These are phyloP conservation scores for Bovichtus diacanthus DNA, from an alignment of 2,797 vertebrate genomes.

Conservation along the genomic window DNA sequence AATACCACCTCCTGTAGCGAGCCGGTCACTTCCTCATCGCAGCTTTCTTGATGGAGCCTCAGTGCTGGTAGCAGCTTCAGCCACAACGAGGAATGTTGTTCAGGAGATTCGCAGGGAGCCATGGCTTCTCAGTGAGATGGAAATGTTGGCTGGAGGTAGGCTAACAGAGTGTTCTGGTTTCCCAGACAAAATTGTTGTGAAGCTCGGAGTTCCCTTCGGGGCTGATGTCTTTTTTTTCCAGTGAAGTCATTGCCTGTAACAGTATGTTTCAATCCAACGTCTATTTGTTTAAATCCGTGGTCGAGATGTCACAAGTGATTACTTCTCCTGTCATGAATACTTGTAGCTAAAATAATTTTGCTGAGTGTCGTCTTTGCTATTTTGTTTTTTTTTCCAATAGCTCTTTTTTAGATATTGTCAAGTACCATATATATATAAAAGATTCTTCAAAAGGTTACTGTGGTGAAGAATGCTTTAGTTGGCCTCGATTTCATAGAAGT, in stretches of 20 bases:
- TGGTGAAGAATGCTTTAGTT: not conserved
- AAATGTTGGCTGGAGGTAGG: slow-evolving; percentile 90
- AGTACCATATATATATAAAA: not conserved
- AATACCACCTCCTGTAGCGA: slow-evolving; percentile 69
- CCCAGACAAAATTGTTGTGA: slow-evolving; percentile 32
- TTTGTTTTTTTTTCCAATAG: not conserved
- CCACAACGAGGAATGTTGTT: slow-evolving; percentile 85
- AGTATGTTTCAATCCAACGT: slow-evolving; percentile 12
- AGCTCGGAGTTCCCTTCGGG: slow-evolving; percentile 22
- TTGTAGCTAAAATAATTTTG: slow-evolving; percentile 25
- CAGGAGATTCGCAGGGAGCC: slow-evolving; percentile 86
- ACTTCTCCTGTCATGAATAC: slow-evolving; percentile 31
- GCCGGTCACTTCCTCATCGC: slow-evolving; percentile 75
- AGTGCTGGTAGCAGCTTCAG: slow-evolving; percentile 42
- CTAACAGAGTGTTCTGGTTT: slow-evolving; percentile 30
- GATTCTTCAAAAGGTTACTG: not conserved
- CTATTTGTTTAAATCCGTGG: slow-evolving; percentile 46
- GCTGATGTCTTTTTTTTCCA: slow-evolving; percentile 49
- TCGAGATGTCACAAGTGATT: slow-evolving; percentile 47
- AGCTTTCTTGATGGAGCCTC: slow-evolving; percentile 56
- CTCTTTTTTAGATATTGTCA: not conserved
- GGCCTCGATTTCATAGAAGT: not conserved
- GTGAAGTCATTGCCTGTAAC: slow-evolving; percentile 47
- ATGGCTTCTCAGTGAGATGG: slow-evolving; percentile 88
- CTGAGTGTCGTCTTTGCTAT: not conserved